A percentile compares a stretch with the other conserved stretches of the same genome.
These are phyloP conservation scores for Diplogasteroides magnus DNA, from an alignment of 1,140 invertebrate genomes.

Conservation along the genomic window DNA sequence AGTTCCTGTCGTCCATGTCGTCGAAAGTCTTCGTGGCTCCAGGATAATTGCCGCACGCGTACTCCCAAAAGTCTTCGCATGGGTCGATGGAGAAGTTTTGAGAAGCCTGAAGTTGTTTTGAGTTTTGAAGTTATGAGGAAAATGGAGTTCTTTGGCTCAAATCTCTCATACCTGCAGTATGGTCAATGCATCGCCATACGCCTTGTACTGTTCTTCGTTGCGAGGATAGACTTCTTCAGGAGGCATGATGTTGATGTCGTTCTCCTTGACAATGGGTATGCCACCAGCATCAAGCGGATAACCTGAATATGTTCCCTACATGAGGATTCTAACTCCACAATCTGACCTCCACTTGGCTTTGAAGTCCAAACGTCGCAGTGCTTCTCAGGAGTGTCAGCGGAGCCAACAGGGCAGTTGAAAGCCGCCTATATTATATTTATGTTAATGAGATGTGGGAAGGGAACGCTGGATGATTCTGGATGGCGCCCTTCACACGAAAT, in stretches of 20 bases:
- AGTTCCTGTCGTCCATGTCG: conserved; percentile 17
- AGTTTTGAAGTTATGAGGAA: no score
- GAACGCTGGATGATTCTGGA: conserved; percentile 52
- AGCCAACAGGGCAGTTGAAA: conserved; percentile 41
- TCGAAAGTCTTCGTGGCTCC: conserved; percentile 13
- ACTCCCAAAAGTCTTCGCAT: conserved; percentile 89
- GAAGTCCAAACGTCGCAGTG: conserved; percentile 46
- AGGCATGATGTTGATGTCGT: conserved; percentile 19
- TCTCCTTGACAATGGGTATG: conserved; percentile 17
- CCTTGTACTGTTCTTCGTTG: conserved; percentile 16
- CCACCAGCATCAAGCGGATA: conserved; percentile 7
- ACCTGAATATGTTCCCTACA: neutral
- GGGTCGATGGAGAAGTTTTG: conserved; percentile 76
- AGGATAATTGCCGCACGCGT: conserved; percentile 86
- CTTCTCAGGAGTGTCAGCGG: conserved; percentile 33
- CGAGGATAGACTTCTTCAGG: conserved; percentile 1
- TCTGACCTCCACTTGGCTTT: conserved; percentile 24
- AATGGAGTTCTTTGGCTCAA: no score
- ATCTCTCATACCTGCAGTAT: conserved; percentile 15
- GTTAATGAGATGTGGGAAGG: no score
- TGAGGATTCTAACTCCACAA: neutral
- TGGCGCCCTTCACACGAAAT: conserved; percentile 41
- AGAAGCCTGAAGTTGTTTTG: conserved; percentile 45
- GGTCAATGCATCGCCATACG: conserved; percentile 18
- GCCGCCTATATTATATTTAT: no score